These are phyloP conservation scores for Thaumatotibia leucotreta DNA, from an alignment of 1,140 invertebrate genomes.

Conservation along the genomic window DNA sequence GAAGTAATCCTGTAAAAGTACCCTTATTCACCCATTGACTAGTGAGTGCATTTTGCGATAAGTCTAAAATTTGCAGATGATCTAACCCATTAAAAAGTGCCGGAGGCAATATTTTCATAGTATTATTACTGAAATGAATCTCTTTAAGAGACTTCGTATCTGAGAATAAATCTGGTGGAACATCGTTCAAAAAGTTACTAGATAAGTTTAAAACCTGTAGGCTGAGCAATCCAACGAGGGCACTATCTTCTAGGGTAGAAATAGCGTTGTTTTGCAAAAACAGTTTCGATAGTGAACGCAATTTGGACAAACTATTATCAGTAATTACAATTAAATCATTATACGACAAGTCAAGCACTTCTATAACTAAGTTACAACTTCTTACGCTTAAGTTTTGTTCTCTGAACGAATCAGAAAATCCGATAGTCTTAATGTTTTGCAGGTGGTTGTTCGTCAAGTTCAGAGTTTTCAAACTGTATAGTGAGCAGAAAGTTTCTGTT, in stretches of 20 bases:
- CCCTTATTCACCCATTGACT: constrained; percentile 87
- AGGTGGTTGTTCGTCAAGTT: constrained; percentile 88
- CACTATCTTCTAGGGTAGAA: constrained; percentile 82
- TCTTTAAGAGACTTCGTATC: constrained; percentile 81
- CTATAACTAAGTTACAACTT: constrained; percentile 81
- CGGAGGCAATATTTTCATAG: constrained; percentile 84
- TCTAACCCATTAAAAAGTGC: constrained; percentile 86
- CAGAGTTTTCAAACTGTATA: constrained; percentile 82
- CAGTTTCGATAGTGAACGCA: constrained; percentile 81
- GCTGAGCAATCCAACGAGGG: constrained; percentile 81
- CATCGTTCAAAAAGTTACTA: constrained; percentile 84
- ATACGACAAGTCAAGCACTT: constrained; percentile 84
- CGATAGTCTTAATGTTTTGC: constrained; percentile 84
- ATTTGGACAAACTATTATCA: constrained; percentile 82
- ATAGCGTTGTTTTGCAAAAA: constrained; percentile 86
- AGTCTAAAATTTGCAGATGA: constrained; percentile 85
- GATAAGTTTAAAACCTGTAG: constrained; percentile 86
- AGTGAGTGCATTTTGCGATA: constrained; percentile 87
- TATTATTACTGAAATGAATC: constrained; percentile 88
- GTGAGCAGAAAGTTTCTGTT: constrained; percentile 84
- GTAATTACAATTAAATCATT: constrained; percentile 84
- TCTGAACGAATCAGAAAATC: constrained; percentile 80
- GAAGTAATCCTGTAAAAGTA: constrained; percentile 84
- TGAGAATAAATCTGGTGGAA: constrained; percentile 86
- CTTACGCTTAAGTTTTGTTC: constrained; percentile 71